Percentiles rank a stretch among this genome's conserved stretches.
Evolutionary conservation across 1,140 invertebrate genomes (phyloP).

Genomic region (Drosophila kikkawai): DNA sequence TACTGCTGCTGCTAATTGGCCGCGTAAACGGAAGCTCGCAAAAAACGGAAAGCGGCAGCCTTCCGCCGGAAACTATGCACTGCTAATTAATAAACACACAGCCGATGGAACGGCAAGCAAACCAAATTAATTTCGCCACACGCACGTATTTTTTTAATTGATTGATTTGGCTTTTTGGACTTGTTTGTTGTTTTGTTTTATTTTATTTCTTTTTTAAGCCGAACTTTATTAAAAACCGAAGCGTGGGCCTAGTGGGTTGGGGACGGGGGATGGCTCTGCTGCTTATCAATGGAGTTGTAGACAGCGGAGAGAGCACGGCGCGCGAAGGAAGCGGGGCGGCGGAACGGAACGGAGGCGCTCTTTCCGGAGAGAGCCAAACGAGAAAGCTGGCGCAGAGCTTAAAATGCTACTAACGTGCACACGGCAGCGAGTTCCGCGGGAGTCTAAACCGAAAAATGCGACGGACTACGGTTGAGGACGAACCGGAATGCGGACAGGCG

Average conservation of each 20-base stretch:
- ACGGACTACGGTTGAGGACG: conserved; percentile 22
- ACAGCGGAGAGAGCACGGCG: conserved; percentile 40
- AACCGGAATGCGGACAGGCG: conserved; percentile 54
- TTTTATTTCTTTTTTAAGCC: background rate
- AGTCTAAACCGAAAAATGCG: conserved; percentile 39
- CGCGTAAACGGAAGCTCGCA: conserved; percentile 31
- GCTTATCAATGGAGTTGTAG: conserved; percentile 76
- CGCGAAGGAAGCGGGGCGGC: conserved; percentile 16
- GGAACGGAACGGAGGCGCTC: conserved; percentile 43
- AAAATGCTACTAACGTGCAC: conserved; percentile 39
- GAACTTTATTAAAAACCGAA: conserved; percentile 4
- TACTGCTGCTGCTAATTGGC: conserved; percentile 47
- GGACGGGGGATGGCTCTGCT: conserved; percentile 35
- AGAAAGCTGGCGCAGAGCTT: conserved; percentile 35
- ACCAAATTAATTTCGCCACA: conserved; percentile 42
- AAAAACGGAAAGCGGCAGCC: conserved; percentile 22
- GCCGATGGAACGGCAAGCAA: background rate
- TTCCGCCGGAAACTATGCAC: conserved; percentile 53
- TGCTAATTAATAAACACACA: conserved; percentile 46
- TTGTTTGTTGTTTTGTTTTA: background rate
- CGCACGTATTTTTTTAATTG: conserved; percentile 49
- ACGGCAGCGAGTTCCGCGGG: conserved; percentile 46
- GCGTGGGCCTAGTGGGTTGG: background rate
- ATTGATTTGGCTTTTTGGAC: conserved; percentile 44
- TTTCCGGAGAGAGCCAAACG: conserved; percentile 39